Evolutionary conservation across 2,888 invertebrate species (phyloP), one percentile per base, ranked within the genome.

Genomic region (Protophormia terraenovae): DNA sequence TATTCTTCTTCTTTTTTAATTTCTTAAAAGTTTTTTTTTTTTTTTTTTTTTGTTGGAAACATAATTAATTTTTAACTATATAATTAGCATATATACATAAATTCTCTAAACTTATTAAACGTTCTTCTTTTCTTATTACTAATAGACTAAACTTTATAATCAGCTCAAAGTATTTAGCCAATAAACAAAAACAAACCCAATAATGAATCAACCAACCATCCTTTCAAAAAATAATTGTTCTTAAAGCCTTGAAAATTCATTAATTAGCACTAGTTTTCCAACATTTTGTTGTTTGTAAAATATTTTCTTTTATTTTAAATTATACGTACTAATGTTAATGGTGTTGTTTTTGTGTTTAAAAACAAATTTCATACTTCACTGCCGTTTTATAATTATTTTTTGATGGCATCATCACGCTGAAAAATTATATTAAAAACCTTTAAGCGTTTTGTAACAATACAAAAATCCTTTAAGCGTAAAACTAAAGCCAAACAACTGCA

Each of bases 321-420:
- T 27, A n/a, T n/a, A n/a, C n/a, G n/a, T n/a, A n/a, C n/a, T n/a
- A 41, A 10, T 53, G 24, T 53, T 55, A 24, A 24, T 76, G 14
- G 24, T 16, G 62, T 32, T 67, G 58, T 50, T 78, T 12, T 83
- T 62, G 64, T 16, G 19, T 32, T 47, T 16, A 4, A 76, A 53
- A 69, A 62, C 53, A 77, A 83, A 83, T 83, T 83, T 83, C 60
- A 83, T 79, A 69, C 78, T 73, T 73, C 78, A 69, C 73, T 83
- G 78, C 67, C 41, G 24, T 27, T 73, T 77, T 41, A 60, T 66
- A 83, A 83, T 78, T 77, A 78, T 62, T 79, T 71, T 58, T 78
- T n/a, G 29, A 79, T 72, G 22, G 45, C 55, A 38, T 41, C 45
- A n/a, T 32, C 53, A 67, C 35, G n/a, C n/a, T n/a, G n/a, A n/a